Conservation (phyloP, 1,140 invertebrate species). For the Tetragonula clypearis region DNA sequence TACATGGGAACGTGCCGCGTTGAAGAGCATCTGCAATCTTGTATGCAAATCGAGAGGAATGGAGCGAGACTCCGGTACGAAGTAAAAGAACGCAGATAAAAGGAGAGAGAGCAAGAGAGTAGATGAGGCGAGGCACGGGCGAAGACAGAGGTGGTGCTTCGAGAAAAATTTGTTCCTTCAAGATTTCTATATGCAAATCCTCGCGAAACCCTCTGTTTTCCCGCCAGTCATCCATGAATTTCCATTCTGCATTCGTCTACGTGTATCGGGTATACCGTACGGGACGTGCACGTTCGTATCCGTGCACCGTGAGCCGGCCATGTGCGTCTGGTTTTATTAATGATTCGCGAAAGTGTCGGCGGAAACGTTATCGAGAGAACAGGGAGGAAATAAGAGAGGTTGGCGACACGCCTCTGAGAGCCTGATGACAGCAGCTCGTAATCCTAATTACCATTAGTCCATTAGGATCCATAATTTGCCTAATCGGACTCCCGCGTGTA, state of each 20-base stretch:
- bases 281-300: neutral
- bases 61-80: neutral
- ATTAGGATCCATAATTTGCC: conserved; percentile 66
- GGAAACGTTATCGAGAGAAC: conserved; percentile 37
- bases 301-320: neutral
- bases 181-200: conserved; percentile 73
- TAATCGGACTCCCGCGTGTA: conserved; percentile 35
- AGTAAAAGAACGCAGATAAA: conserved; percentile 1
- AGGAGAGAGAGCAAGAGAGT: neutral
- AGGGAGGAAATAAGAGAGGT: conserved; percentile 3
- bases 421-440: neutral
- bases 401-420: conserved; percentile 9
- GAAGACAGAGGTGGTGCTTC: conserved; percentile 36
- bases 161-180: conserved; percentile 71
- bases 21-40: conserved; percentile 74
- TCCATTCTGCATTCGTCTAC: conserved; percentile 65
- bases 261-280: neutral
- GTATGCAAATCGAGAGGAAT: conserved; percentile 75
- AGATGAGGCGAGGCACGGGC: neutral
- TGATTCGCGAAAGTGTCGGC: conserved; percentile 62
- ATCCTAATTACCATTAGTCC: conserved; percentile 64
- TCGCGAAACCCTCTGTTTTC: conserved; percentile 24
- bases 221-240: conserved; percentile 40
- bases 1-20: conserved; percentile 65
- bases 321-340: conserved; percentile 63